These are phyloP conservation scores for Lithophane ornitopus DNA, from an alignment of 2,888 invertebrate genomes.

Conservation along the genomic window DNA sequence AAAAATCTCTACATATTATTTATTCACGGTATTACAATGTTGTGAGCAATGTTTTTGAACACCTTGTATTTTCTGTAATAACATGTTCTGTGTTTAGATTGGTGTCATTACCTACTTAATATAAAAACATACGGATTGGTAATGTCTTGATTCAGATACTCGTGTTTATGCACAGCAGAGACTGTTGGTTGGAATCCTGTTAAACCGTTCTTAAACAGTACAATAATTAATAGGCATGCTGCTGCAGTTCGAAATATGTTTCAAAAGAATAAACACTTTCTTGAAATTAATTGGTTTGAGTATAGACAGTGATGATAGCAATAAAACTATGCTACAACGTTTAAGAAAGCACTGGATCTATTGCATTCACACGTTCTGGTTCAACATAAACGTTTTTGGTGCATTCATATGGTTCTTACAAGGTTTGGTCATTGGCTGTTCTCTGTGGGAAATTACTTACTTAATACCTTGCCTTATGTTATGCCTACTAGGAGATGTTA, in stretches of 20 bases:
- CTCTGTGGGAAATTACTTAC: conserved; percentile 70
- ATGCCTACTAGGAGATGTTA: conserved; percentile 69
- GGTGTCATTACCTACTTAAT: conserved; percentile 25
- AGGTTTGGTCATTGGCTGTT: conserved; percentile 56
- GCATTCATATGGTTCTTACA: conserved; percentile 66
- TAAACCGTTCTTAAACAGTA: background rate
- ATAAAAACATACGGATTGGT: background rate
- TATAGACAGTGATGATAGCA: conserved; percentile 64
- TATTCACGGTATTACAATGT: background rate
- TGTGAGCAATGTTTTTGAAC: conserved; percentile 21
- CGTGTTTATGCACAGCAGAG: conserved; percentile 8
- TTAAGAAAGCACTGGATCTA: conserved; percentile 66
- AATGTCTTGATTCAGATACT: conserved; percentile 5
- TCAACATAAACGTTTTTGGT: conserved; percentile 60
- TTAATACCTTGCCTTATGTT: conserved; percentile 71
- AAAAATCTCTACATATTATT: background rate
- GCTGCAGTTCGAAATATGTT: conserved; percentile 64
- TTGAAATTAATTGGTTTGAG: conserved; percentile 66
- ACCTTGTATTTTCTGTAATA: conserved; percentile 36
- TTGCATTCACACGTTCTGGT: conserved; percentile 56
- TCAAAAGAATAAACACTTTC: conserved; percentile 63
- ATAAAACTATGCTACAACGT: conserved; percentile 59
- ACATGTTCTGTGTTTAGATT: conserved; percentile 18
- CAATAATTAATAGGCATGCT: conserved; percentile 36
- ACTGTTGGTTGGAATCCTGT: background rate